Percentiles rank a stretch among this genome's conserved stretches.
These are phyloP conservation scores for Cosmorhoe ocellata DNA, from an alignment of 2,888 invertebrate genomes.

Conservation along the genomic window DNA sequence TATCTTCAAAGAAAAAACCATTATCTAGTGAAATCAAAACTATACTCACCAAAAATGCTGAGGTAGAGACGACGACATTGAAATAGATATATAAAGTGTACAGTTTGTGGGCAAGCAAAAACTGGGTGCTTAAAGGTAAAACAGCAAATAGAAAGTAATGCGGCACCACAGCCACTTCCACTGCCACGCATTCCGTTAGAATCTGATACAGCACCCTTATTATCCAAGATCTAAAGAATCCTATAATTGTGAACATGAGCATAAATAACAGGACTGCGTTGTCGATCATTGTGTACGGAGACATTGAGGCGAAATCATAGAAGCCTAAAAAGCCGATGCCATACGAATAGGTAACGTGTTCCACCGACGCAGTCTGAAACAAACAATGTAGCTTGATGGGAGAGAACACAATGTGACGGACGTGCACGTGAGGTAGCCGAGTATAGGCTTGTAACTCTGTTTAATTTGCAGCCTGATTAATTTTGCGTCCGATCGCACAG, in stretches of 20 bases:
- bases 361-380: constrained; percentile 52
- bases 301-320: constrained; percentile 59
- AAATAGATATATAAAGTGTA: constrained; percentile 54
- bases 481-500: neutral
- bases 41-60: constrained; percentile 50
- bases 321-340: constrained; percentile 62
- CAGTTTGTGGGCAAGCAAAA: constrained; percentile 52
- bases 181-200: constrained; percentile 46
- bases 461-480: neutral
- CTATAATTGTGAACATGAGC: constrained; percentile 45
- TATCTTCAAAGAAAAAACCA: no score
- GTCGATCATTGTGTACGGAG: constrained; percentile 60
- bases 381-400: constrained; percentile 18
- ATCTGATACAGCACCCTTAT: constrained; percentile 47
- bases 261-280: constrained; percentile 59
- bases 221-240: constrained; percentile 56
- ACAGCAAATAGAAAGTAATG: constrained; percentile 59
- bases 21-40: neutral
- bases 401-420: neutral
- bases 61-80: constrained; percentile 45
- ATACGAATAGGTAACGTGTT: constrained; percentile 47
- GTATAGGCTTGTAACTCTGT: neutral
- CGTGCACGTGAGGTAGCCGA: neutral
- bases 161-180: constrained; percentile 36
- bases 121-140: constrained; percentile 58